A percentile compares a stretch with the other conserved stretches of the same genome.
phyloP scores from a whole-genome alignment of 2,888 invertebrate genomes.

The Argynnis bischoffii region DNA sequence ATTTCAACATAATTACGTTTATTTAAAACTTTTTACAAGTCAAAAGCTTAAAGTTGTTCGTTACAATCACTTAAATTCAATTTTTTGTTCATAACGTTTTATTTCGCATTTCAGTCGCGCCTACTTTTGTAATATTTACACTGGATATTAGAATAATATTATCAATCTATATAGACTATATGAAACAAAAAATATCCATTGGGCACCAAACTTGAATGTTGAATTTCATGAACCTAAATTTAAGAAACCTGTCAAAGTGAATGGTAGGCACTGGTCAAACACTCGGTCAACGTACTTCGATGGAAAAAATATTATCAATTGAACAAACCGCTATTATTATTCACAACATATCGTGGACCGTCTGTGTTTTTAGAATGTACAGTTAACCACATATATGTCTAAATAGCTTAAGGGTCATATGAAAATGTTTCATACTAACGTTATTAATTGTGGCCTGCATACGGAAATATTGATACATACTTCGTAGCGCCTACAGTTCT shows the following conservation, averaged over 20 bases:
- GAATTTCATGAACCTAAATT: slow-evolving; percentile 46
- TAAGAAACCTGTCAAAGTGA: slow-evolving; percentile 47
- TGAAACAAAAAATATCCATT: slow-evolving; percentile 27
- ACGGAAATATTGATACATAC: slow-evolving; percentile 23
- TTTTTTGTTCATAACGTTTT: background rate
- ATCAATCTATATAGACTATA: slow-evolving; percentile 18
- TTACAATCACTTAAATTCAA: background rate
- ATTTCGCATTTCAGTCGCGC: background rate
- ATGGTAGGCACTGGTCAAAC: slow-evolving; percentile 38
- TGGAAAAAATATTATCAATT: slow-evolving; percentile 41
- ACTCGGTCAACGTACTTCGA: slow-evolving; percentile 32
- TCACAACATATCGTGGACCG: slow-evolving; percentile 38
- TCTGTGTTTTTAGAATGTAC: slow-evolving; percentile 50
- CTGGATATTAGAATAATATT: slow-evolving; percentile 7
- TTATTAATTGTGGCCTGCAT: slow-evolving; percentile 35
- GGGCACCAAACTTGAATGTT: slow-evolving; percentile 40
- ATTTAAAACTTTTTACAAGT: too few species aligned
- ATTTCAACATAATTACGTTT: too few species aligned
- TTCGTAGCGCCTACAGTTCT: background rate
- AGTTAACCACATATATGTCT: slow-evolving; percentile 49
- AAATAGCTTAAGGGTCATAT: slow-evolving; percentile 41
- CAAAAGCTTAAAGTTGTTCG: background rate
- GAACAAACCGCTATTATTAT: slow-evolving; percentile 41
- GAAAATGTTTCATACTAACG: slow-evolving; percentile 30
- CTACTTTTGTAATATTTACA: background rate